A percentile compares a stretch with the other conserved stretches of the same genome.
phyloP scores from a whole-genome alignment of 2,113 vertebrate species.

The Podiceps cristatus region DNA sequence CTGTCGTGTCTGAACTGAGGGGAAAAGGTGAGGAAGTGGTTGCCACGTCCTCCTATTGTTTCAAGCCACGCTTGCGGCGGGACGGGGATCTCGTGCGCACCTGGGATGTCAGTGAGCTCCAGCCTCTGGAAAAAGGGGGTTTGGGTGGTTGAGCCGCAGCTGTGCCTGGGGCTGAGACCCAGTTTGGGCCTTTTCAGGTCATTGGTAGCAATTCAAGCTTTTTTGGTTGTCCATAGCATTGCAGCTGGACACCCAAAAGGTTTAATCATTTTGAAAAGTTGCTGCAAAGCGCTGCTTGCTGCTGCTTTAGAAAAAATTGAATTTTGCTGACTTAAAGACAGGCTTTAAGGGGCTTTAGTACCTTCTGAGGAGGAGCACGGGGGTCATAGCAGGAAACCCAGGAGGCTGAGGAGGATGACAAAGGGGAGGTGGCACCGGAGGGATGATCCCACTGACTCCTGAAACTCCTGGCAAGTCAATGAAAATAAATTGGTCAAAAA shows the following conservation, averaged over 20 bases:
- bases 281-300: neutral
- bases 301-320: neutral
- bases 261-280: neutral
- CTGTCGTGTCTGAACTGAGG: rapidly evolving
- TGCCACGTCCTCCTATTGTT: neutral
- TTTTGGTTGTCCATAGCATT: neutral
- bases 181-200: neutral
- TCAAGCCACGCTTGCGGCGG: rapidly evolving
- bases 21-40: neutral
- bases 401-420: neutral
- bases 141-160: neutral
- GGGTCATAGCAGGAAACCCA: constrained; percentile 33
- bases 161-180: neutral
- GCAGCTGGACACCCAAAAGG: neutral
- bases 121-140: neutral
- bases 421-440: neutral
- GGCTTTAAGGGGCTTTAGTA: neutral
- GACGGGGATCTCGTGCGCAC: rapidly evolving
- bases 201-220: rapidly evolving
- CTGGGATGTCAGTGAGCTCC: neutral
- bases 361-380: neutral
- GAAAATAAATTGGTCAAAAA: neutral
- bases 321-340: neutral
- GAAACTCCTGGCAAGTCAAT: neutral
- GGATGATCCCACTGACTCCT: neutral